Evolutionary conservation across 2,797 vertebrate genomes (phyloP).

Genomic region (Enteromius paludinosus): DNA sequence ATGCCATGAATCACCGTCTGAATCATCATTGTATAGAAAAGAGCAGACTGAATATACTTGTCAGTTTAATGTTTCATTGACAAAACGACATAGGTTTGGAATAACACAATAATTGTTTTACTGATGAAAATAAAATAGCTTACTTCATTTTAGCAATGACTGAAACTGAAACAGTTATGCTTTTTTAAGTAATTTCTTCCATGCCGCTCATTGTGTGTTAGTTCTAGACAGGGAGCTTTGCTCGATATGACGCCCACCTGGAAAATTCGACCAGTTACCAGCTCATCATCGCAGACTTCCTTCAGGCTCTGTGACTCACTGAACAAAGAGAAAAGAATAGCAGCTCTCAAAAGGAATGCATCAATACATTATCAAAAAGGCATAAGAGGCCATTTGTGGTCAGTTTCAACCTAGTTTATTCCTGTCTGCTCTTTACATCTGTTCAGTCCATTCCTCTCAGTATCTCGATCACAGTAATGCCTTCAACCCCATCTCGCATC

Average conservation of each 20-base stretch:
- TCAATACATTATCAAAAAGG: conserved; percentile 57
- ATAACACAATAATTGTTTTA: neutral
- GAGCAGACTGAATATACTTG: neutral
- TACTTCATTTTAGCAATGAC: neutral
- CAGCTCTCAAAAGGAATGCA: conserved; percentile 66
- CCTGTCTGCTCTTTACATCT: conserved; percentile 34
- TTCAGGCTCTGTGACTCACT: conserved; percentile 53
- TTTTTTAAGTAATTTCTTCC: neutral
- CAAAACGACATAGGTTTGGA: neutral
- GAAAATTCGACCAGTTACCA: conserved; percentile 25
- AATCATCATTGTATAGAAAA: neutral
- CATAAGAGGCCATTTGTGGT: conserved; percentile 51
- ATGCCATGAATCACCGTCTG: neutral
- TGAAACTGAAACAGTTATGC: neutral
- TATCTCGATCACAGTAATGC: conserved; percentile 6
- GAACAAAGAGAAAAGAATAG: conserved; percentile 18
- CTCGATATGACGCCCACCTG: conserved; percentile 3
- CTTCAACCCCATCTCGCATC: conserved; percentile 69
- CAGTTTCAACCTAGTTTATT: conserved; percentile 71
- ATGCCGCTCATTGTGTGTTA: neutral
- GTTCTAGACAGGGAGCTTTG: neutral
- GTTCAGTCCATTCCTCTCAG: conserved; percentile 3
- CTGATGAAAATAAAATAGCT: neutral
- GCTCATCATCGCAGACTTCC: conserved; percentile 36
- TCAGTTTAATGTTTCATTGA: neutral